Conservation (phyloP, 2,113 vertebrate species). For the Corythornis cristatus region DNA sequence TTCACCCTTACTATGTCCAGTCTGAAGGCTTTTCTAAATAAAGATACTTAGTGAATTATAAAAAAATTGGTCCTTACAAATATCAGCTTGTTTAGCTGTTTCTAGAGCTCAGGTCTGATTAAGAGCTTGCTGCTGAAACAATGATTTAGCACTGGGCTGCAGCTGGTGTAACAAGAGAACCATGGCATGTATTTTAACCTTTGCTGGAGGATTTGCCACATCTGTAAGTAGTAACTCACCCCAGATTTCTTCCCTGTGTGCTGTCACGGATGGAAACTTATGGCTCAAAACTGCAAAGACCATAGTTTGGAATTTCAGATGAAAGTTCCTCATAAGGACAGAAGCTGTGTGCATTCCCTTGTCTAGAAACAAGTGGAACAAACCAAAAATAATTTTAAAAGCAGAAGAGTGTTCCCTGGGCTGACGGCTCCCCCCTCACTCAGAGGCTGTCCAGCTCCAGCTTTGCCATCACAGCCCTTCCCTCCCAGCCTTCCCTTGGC, state of each 20-base stretch:
- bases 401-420: neutral
- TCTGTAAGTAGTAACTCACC: conserved; percentile 56
- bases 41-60: neutral
- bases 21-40: conserved; percentile 16
- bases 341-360: neutral
- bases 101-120: neutral
- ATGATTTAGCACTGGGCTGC: conserved; percentile 34
- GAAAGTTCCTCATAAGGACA: neutral
- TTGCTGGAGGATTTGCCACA: conserved; percentile 51
- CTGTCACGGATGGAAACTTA: conserved; percentile 29
- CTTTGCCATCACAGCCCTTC: conserved; percentile 24
- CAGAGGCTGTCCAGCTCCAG: conserved; percentile 41
- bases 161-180: conserved; percentile 53
- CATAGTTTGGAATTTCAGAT: neutral
- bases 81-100: conserved; percentile 43
- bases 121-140: conserved; percentile 48
- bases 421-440: neutral
- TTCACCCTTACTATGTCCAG: neutral
- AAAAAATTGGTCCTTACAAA: neutral
- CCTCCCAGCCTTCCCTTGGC: conserved; percentile 55
- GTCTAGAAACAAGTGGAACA: neutral
- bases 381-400: conserved; percentile 21
- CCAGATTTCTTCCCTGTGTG: conserved; percentile 7
- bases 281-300: neutral
- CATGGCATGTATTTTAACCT: conserved; percentile 52